Evolutionary conservation across 1,140 invertebrate genomes (phyloP).

Genomic region (Drosophila bocki): DNA sequence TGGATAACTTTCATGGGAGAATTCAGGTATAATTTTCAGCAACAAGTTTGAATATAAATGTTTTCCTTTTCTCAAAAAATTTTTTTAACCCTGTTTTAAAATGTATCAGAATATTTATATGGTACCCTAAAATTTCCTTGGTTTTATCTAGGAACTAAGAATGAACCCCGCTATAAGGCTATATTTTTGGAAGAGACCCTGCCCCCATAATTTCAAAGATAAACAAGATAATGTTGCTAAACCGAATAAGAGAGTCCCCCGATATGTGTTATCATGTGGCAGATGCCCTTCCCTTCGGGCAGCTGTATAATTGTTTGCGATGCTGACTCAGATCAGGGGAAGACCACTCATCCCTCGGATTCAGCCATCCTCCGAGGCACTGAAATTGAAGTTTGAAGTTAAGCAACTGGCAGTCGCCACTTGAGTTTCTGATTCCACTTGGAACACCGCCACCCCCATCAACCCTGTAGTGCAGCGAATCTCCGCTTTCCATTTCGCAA

Average conservation of each 20-base stretch:
- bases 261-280: slow-evolving; percentile 27
- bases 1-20: neutral
- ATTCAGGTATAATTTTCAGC: neutral
- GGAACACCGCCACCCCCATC: slow-evolving; percentile 8
- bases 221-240: slow-evolving; percentile 26
- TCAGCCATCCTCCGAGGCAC: slow-evolving; percentile 2
- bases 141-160: neutral
- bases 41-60: neutral
- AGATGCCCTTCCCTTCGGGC: slow-evolving; percentile 30
- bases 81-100: no score
- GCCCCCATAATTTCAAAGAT: slow-evolving; percentile 11
- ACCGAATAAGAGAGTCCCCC: slow-evolving; percentile 1
- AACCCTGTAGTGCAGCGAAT: slow-evolving; percentile 33
- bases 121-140: neutral
- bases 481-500: slow-evolving; percentile 75
- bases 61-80: neutral
- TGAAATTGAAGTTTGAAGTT: slow-evolving; percentile 19
- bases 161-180: neutral
- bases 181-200: neutral
- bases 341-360: slow-evolving; percentile 40
- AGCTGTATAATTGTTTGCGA: slow-evolving; percentile 42
- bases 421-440: slow-evolving; percentile 34
- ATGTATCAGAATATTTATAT: no score
- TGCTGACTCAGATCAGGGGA: slow-evolving; percentile 48
- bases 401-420: slow-evolving; percentile 42